Conservation (phyloP, 2,888 invertebrate genomes). For the Drosophila sordidula region DNA sequence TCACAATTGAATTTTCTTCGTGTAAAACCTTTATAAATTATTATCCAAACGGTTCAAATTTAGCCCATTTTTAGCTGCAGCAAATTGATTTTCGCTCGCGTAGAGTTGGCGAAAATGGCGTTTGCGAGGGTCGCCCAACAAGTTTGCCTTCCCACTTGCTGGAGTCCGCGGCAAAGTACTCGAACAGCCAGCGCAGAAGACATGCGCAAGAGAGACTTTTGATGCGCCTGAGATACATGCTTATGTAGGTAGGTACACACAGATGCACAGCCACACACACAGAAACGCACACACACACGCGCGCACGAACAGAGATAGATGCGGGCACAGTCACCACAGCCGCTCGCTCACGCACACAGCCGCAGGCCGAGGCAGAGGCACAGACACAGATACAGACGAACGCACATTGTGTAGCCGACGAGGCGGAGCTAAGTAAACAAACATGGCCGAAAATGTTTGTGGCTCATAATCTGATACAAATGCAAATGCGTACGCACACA, state of each 20-base stretch:
- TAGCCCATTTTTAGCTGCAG: constrained; percentile 21
- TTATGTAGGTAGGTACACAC: constrained; percentile 33
- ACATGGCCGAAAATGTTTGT: constrained; percentile 84
- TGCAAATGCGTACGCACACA: constrained; percentile 64
- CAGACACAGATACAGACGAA: constrained; percentile 22
- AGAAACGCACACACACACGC: constrained; percentile 38
- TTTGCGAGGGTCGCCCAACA: constrained; percentile 37
- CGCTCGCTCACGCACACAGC: constrained; percentile 48
- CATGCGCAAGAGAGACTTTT: constrained; percentile 77
- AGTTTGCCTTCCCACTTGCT: constrained; percentile 9
- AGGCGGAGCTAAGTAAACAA: constrained; percentile 85
- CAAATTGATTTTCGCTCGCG: constrained; percentile 72
- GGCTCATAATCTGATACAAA: constrained; percentile 82
- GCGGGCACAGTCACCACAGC: constrained; percentile 57
- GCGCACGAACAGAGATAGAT: constrained; percentile 44
- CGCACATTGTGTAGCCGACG: constrained; percentile 66
- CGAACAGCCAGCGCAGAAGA: constrained; percentile 64
- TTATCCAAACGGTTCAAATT: constrained; percentile 7
- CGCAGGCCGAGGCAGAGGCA: constrained; percentile 22
- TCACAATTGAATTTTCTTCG: not conserved
- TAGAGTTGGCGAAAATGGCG: constrained; percentile 66
- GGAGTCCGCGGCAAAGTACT: constrained; percentile 27
- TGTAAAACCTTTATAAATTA: constrained; percentile 15
- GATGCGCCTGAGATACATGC: constrained; percentile 60
- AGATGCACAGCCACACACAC: constrained; percentile 28